phyloP scores from a whole-genome alignment of 1,140 invertebrate species.

The Linepithema humile region DNA sequence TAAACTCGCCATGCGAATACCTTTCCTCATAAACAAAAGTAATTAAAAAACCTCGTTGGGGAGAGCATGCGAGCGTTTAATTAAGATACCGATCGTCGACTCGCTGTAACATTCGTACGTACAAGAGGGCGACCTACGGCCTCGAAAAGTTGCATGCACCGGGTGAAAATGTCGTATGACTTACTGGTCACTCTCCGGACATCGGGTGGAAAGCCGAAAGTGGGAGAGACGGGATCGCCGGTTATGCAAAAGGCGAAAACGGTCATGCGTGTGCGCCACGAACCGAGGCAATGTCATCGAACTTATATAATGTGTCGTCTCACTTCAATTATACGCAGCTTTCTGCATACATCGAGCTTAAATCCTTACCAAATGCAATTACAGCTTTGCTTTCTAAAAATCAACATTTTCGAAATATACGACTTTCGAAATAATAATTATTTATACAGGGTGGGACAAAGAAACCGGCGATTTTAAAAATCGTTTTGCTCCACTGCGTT shows the following conservation, averaged over 20 bases:
- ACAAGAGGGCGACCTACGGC: neutral
- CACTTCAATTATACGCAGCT: slow-evolving; percentile 69
- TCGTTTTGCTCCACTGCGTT: too few relatives aligned
- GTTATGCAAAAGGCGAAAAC: slow-evolving; percentile 64
- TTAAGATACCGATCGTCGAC: slow-evolving; percentile 43
- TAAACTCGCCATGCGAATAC: neutral
- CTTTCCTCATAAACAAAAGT: slow-evolving; percentile 18
- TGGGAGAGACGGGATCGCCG: slow-evolving; percentile 44
- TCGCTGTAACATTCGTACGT: neutral
- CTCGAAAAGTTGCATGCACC: neutral
- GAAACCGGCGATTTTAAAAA: too few relatives aligned
- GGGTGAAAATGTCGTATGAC: slow-evolving; percentile 28
- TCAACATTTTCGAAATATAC: too few relatives aligned
- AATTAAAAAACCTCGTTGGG: slow-evolving; percentile 22
- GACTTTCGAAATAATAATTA: too few relatives aligned
- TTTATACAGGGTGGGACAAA: too few relatives aligned
- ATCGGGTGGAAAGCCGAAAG: slow-evolving; percentile 39
- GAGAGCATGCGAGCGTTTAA: slow-evolving; percentile 24
- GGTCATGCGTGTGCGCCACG: slow-evolving; percentile 62
- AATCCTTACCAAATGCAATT: neutral
- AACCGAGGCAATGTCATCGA: slow-evolving; percentile 80
- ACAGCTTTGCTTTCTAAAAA: slow-evolving; percentile 5
- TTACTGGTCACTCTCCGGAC: slow-evolving; percentile 35
- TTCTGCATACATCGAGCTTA: neutral
- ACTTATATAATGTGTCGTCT: slow-evolving; percentile 77